Conservation (phyloP, 2,888 invertebrate species). For the Chaetogeoica ovagalla region DNA sequence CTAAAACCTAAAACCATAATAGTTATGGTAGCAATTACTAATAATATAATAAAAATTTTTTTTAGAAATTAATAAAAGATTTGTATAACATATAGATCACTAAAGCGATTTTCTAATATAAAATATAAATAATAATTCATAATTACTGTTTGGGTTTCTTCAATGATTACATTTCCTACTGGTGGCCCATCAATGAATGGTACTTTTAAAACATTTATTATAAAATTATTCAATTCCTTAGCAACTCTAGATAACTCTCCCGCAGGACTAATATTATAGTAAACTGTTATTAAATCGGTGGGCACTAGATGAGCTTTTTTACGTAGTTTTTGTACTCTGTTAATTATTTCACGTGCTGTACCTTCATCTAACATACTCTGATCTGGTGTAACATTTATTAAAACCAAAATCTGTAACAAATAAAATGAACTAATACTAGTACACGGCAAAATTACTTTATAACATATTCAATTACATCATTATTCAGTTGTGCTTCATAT, state of each 20-base stretch:
- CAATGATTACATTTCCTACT: slow-evolving; percentile 66
- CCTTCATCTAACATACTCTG: slow-evolving; percentile 93
- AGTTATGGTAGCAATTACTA: too few species aligned
- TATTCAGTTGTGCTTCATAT: slow-evolving; percentile 89
- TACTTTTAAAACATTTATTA: slow-evolving; percentile 80
- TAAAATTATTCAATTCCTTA: slow-evolving; percentile 72
- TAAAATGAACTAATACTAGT: background rate
- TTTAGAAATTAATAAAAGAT: background rate
- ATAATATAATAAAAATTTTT: too few species aligned
- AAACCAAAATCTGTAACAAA: slow-evolving; percentile 69
- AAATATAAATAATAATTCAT: background rate
- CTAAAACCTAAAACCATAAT: too few species aligned
- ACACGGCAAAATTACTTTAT: background rate
- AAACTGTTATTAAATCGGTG: slow-evolving; percentile 84
- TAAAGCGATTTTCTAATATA: too few species aligned
- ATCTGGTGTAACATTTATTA: slow-evolving; percentile 87
- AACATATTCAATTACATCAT: slow-evolving; percentile 64
- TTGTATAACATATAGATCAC: background rate
- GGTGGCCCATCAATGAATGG: slow-evolving; percentile 66
- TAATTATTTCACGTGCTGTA: slow-evolving; percentile 90
- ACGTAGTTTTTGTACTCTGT: slow-evolving; percentile 91
- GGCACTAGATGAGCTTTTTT: slow-evolving; percentile 93
- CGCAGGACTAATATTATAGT: slow-evolving; percentile 68
- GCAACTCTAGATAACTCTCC: slow-evolving; percentile 73
- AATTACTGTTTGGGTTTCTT: slow-evolving; percentile 63